Percentiles rank a stretch among this genome's conserved stretches.
Evolutionary conservation across 2,797 vertebrate genomes (phyloP).

Genomic region (Chrysolophus pictus): DNA sequence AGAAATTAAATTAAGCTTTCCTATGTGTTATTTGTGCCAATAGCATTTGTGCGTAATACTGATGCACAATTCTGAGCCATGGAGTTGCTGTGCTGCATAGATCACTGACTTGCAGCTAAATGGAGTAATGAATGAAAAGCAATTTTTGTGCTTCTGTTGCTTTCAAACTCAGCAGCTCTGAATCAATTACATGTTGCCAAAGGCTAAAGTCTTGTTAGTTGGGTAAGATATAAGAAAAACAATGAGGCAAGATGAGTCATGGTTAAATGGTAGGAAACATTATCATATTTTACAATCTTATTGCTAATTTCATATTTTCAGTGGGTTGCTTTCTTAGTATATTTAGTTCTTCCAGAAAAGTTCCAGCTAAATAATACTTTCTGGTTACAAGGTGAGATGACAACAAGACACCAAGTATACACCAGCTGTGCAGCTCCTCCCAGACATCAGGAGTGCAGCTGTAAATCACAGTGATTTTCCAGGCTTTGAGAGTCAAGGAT

Average conservation of each 20-base stretch:
- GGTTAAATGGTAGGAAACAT: background rate
- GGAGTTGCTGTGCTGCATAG: background rate
- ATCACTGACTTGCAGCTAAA: background rate
- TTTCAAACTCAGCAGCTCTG: background rate
- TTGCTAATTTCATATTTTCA: background rate
- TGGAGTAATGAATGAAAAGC: background rate
- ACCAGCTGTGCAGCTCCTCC: background rate
- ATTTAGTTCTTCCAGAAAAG: background rate
- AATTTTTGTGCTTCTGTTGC: background rate
- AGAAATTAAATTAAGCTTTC: background rate
- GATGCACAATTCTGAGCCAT: background rate
- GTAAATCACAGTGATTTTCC: background rate
- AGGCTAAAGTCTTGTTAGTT: background rate
- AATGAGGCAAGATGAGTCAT: background rate
- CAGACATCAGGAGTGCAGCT: background rate
- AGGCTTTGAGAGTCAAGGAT: background rate
- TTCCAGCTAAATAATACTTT: background rate
- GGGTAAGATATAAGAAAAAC: background rate
- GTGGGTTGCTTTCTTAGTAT: background rate
- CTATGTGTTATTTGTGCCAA: background rate
- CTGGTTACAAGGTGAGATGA: background rate
- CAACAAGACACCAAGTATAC: background rate
- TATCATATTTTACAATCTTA: rapidly evolving
- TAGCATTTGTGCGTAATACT: background rate
- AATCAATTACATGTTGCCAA: background rate